These are phyloP conservation scores for Nysson spinosus DNA, from an alignment of 2,888 invertebrate genomes.

Conservation along the genomic window DNA sequence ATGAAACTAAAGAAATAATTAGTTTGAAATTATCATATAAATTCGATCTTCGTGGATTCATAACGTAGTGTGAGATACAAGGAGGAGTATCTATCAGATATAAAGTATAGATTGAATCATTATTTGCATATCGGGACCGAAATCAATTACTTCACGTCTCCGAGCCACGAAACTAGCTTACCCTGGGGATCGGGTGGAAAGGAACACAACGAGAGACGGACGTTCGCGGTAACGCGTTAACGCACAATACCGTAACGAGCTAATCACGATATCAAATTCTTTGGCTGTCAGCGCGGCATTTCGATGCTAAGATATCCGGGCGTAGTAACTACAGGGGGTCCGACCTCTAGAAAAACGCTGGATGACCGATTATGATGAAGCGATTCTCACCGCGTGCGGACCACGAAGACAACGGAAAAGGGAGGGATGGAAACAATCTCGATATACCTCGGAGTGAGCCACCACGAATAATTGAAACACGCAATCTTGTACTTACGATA, in stretches of 20 bases:
- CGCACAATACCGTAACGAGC: constrained; percentile 71
- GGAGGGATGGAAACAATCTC: constrained; percentile 46
- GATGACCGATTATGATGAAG: constrained; percentile 78
- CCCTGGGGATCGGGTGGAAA: constrained; percentile 6
- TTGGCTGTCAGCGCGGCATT: constrained; percentile 75
- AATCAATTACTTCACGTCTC: constrained; percentile 43
- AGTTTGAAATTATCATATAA: too few relatives aligned
- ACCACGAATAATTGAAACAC: constrained; percentile 75
- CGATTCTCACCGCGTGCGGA: constrained; percentile 67
- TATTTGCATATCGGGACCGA: constrained; percentile 22
- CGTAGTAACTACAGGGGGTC: constrained; percentile 68
- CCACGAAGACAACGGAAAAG: constrained; percentile 32
- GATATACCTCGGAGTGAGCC: constrained; percentile 49
- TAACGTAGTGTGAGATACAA: too few relatives aligned
- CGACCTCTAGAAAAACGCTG: constrained; percentile 65
- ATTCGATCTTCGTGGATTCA: too few relatives aligned
- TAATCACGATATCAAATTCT: constrained; percentile 77
- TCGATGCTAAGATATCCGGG: constrained; percentile 74
- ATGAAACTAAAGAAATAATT: too few relatives aligned
- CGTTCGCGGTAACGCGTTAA: constrained; percentile 63
- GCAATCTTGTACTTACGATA: constrained; percentile 72
- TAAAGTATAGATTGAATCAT: not conserved
- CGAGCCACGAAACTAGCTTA: not conserved
- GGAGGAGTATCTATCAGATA: not conserved
- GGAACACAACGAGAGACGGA: constrained; percentile 30